Percentiles rank a stretch among this genome's conserved stretches.
phyloP scores from a whole-genome alignment of 2,888 invertebrate species.

The Salticus scenicus region DNA sequence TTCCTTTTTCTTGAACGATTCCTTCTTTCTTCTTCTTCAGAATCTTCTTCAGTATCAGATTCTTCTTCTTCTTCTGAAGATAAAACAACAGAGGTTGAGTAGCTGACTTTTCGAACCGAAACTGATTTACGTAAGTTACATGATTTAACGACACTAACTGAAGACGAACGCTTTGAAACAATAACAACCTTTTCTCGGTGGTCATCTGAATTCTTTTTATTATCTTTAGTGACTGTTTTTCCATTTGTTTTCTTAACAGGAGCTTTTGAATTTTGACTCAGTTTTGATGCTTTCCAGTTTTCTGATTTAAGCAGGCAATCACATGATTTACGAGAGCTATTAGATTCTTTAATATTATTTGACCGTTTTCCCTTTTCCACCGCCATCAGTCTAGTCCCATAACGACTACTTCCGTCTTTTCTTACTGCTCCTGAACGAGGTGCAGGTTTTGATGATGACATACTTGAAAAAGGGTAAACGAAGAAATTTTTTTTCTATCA shows the following conservation, averaged over 20 bases:
- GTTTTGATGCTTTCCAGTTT: conserved; percentile 33
- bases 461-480: background rate
- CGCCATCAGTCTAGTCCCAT: conserved; percentile 51
- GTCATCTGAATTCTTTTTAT: conserved; percentile 17
- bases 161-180: conserved; percentile 60
- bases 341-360: conserved; percentile 29
- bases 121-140: conserved; percentile 51
- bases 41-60: conserved; percentile 27
- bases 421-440: conserved; percentile 31
- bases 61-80: conserved; percentile 60
- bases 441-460: conserved; percentile 45
- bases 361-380: conserved; percentile 37
- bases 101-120: conserved; percentile 61
- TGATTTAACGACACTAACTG: conserved; percentile 63
- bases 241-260: conserved; percentile 39
- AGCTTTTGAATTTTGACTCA: conserved; percentile 33
- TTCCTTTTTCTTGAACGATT: conserved; percentile 27
- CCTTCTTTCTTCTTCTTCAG: conserved; percentile 26
- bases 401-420: conserved; percentile 38
- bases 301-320: conserved; percentile 51
- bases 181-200: conserved; percentile 58
- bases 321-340: conserved; percentile 47
- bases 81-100: conserved; percentile 55
- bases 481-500: background rate
- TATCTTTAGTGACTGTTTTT: conserved; percentile 13